Evolutionary conservation across 2,113 vertebrate species (phyloP).

Genomic region (Megaceryle torquata): DNA sequence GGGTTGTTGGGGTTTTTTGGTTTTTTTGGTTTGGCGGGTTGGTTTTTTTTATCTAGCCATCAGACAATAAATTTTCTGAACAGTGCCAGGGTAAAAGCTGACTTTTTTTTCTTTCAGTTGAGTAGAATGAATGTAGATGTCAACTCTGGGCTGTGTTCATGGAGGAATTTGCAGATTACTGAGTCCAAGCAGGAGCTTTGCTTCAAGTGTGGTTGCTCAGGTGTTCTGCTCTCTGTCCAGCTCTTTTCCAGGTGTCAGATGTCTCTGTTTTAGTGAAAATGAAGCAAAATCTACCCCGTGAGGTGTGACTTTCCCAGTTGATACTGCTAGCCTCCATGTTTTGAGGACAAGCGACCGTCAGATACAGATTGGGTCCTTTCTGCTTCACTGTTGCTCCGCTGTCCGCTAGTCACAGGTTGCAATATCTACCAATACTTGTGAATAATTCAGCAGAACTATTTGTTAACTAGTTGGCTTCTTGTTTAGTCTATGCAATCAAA

Average conservation of each 20-base stretch:
- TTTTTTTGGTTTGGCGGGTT: too few species aligned
- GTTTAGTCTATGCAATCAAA: not conserved
- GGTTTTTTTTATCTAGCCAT: not conserved
- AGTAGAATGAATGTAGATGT: not conserved
- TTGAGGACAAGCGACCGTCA: not conserved
- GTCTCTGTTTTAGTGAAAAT: not conserved
- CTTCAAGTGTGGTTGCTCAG: not conserved
- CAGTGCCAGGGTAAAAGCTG: not conserved
- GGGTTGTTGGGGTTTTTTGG: too few species aligned
- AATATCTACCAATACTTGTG: not conserved
- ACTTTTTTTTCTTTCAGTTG: not conserved
- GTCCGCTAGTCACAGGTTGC: not conserved
- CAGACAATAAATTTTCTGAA: not conserved
- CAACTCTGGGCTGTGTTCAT: not conserved
- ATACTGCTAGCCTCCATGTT: not conserved
- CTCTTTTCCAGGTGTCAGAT: not conserved
- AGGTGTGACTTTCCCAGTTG: not conserved
- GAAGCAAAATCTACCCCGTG: not conserved
- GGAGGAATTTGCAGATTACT: not conserved
- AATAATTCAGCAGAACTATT: not conserved
- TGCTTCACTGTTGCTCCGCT: not conserved
- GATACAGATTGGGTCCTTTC: not conserved
- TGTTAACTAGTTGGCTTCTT: not conserved
- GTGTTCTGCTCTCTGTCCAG: not conserved
- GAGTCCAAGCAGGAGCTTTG: not conserved